These are phyloP conservation scores for Elephas maximus DNA, from an alignment of 2,113 vertebrate species.

Conservation along the genomic window DNA sequence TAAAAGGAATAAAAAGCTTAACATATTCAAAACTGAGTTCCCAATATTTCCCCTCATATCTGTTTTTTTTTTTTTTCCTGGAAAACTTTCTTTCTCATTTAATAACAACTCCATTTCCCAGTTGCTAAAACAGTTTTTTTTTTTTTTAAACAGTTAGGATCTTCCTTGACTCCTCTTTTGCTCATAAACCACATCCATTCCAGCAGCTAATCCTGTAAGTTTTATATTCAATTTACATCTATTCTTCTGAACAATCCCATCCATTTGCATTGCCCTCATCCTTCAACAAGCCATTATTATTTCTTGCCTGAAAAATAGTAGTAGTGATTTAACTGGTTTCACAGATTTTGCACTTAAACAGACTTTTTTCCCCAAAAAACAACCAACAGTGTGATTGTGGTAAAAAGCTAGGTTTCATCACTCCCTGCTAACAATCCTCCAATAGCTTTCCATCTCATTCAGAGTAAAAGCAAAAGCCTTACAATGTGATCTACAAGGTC, in stretches of 20 bases:
- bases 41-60: too few relatives aligned
- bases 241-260: neutral
- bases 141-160: neutral
- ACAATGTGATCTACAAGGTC: neutral
- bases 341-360: neutral
- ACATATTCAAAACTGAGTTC: neutral
- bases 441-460: neutral
- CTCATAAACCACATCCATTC: neutral
- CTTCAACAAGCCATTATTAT: neutral
- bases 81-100: too few relatives aligned
- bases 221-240: neutral
- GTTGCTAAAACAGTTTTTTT: neutral
- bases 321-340: neutral
- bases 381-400: neutral
- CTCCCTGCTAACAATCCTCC: neutral
- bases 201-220: neutral
- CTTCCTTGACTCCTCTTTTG: neutral
- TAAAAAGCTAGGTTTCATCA: neutral
- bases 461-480: neutral
- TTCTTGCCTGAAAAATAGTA: slow-evolving; percentile 4
- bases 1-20: neutral
- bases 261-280: neutral
- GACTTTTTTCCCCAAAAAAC: neutral
- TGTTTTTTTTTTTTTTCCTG: neutral
- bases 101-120: neutral